Evolutionary conservation across 1,140 invertebrate genomes (phyloP).

Genomic region (Akabosia matsudoensis): DNA sequence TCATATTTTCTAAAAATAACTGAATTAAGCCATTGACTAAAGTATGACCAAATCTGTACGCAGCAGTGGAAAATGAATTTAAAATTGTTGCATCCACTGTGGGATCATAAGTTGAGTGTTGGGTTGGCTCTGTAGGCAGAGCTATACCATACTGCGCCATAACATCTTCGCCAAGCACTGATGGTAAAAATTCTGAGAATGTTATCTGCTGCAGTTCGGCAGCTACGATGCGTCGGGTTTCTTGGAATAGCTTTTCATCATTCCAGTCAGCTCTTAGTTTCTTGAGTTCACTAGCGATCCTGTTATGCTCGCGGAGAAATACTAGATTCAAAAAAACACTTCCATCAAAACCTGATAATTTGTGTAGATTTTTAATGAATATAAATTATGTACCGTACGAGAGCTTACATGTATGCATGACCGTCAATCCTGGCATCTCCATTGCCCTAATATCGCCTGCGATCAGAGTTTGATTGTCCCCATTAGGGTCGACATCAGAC

Average conservation of each 20-base stretch:
- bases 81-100: constrained; percentile 74
- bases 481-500: constrained; percentile 40
- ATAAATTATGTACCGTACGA: not conserved
- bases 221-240: constrained; percentile 57
- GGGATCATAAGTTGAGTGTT: constrained; percentile 63
- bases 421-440: constrained; percentile 60
- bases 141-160: constrained; percentile 64
- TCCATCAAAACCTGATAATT: too few species aligned
- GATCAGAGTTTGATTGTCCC: constrained; percentile 52
- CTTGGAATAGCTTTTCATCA: constrained; percentile 60
- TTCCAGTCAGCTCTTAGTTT: constrained; percentile 54
- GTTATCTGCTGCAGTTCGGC: constrained; percentile 52
- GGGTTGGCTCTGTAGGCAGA: constrained; percentile 61
- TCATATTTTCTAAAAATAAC: not conserved
- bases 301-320: constrained; percentile 54
- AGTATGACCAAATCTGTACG: constrained; percentile 64
- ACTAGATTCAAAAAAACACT: constrained; percentile 41
- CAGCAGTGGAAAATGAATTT: constrained; percentile 71
- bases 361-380: not conserved
- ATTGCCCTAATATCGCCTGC: constrained; percentile 66
- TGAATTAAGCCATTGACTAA: constrained; percentile 52
- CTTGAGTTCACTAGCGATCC: constrained; percentile 47
- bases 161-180: constrained; percentile 57
- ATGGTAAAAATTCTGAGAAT: constrained; percentile 57
- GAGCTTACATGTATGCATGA: constrained; percentile 53